Evolutionary conservation across 2,797 vertebrate species (phyloP).

Genomic region (Graptemys geographica): DNA sequence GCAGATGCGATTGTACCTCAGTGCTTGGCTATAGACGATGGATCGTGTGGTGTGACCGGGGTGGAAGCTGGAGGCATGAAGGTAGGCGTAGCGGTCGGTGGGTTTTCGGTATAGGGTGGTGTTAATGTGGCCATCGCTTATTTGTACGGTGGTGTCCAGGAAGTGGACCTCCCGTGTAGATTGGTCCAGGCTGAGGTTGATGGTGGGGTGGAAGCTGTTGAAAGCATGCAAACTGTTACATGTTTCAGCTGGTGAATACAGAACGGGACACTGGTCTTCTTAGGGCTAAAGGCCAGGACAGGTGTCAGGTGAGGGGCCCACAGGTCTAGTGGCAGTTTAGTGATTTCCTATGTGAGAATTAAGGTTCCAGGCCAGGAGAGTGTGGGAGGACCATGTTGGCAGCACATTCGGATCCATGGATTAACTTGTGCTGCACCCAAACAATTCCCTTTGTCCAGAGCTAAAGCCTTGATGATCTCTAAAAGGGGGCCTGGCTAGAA

Average conservation of each 20-base stretch:
- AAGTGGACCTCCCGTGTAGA: too few relatives aligned
- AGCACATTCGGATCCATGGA: neutral
- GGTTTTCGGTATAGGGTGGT: too few relatives aligned
- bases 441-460: neutral
- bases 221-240: too few relatives aligned
- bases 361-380: neutral
- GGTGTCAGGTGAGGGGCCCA: neutral
- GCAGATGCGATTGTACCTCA: too few relatives aligned
- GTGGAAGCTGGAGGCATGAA: too few relatives aligned
- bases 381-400: neutral
- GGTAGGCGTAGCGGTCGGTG: too few relatives aligned
- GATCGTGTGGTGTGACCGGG: too few relatives aligned
- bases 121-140: too few relatives aligned
- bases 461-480: neutral
- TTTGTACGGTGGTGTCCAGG: too few relatives aligned
- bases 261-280: neutral
- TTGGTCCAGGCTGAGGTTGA: too few relatives aligned
- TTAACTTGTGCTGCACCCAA: neutral
- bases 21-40: too few relatives aligned
- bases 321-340: neutral
- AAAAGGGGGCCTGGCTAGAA: neutral
- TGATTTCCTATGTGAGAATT: neutral
- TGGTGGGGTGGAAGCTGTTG: too few relatives aligned
- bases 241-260: neutral
- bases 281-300: neutral